Evolutionary conservation across 2,113 vertebrate genomes (phyloP).

Genomic region (Anthoscopus minutus): DNA sequence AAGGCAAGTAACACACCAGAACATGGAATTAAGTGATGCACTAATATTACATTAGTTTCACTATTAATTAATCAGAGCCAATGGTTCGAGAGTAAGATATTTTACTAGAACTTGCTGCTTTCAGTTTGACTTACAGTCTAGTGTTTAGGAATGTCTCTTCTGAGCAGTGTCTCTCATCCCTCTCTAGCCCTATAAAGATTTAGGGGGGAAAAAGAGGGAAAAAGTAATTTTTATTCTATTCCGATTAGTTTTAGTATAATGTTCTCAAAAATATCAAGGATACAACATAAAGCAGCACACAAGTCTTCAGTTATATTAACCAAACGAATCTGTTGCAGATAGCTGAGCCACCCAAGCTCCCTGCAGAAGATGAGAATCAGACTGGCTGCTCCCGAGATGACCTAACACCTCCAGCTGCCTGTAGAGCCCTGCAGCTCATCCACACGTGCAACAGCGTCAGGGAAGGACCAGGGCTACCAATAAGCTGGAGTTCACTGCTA

Average conservation of each 20-base stretch:
- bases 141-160: background rate
- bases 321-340: background rate
- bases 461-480: background rate
- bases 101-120: background rate
- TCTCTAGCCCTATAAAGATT: background rate
- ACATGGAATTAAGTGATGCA: background rate
- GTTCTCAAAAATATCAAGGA: background rate
- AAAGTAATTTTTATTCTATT: background rate
- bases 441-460: rapidly evolving
- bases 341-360: background rate
- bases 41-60: background rate
- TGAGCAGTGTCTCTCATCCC: background rate
- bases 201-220: rapidly evolving
- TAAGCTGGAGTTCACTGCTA: background rate
- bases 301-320: background rate
- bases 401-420: background rate
- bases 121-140: background rate
- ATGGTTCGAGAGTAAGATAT: background rate
- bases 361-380: background rate
- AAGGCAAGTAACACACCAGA: background rate
- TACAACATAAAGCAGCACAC: background rate
- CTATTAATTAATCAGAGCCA: background rate
- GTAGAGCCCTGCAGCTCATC: background rate
- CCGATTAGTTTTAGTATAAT: background rate
- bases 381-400: background rate